Percentiles rank a stretch among this genome's conserved stretches.
These are phyloP conservation scores for Lepidotrigona ventralis DNA, from an alignment of 1,140 invertebrate species.

Conservation along the genomic window DNA sequence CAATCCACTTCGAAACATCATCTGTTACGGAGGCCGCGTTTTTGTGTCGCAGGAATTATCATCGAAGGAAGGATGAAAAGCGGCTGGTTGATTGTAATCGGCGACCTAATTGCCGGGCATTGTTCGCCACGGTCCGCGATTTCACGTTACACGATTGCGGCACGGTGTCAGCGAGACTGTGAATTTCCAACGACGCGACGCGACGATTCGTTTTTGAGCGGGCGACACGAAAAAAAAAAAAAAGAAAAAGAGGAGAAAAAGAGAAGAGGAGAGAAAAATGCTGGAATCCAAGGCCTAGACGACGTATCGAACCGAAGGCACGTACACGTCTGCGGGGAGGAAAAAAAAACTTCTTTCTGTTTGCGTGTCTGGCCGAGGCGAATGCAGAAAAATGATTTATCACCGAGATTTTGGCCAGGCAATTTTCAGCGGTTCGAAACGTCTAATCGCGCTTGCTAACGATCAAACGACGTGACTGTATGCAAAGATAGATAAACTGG, in stretches of 20 bases:
- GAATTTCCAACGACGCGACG: constrained; percentile 45
- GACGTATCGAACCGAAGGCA: constrained; percentile 4
- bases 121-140: constrained; percentile 58
- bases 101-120: constrained; percentile 66
- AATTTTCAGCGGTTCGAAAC: not conserved
- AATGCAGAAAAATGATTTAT: constrained; percentile 4
- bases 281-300: not conserved
- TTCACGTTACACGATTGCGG: constrained; percentile 55
- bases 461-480: not conserved
- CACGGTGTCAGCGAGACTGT: constrained; percentile 52
- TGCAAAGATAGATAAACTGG: not conserved
- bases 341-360: not conserved
- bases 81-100: constrained; percentile 65
- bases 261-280: not conserved
- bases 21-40: not conserved
- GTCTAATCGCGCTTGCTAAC: not conserved
- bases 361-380: not conserved
- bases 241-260: not conserved
- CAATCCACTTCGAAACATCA: not conserved
- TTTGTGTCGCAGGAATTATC: constrained; percentile 15
- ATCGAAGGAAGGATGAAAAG: constrained; percentile 25
- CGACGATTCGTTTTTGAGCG: constrained; percentile 2
- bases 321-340: not conserved
- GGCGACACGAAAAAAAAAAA: not conserved
- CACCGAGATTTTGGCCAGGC: constrained; percentile 12